Base-by-base conservation (phyloP, 2,888 invertebrate species). In the Alitta virens region DNA sequence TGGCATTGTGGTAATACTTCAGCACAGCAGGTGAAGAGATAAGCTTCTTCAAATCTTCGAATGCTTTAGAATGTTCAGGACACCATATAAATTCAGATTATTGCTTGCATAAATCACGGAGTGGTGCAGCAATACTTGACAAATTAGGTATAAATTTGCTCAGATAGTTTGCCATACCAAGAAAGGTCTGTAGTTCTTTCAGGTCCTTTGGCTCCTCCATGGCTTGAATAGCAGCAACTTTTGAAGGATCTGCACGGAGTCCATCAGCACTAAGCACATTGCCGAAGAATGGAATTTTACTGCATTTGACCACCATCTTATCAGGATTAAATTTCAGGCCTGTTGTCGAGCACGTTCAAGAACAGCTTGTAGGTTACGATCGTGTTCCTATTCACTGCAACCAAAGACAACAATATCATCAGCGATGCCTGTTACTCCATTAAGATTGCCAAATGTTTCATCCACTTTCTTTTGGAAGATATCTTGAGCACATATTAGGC, bases 11-110 rank as follows among this genome's bases (percentile, higher is more conserved):
- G 42, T 56, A 63, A 24, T 49, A 56, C 14, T 46, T 25, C 54
- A 63, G 38, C 21, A 62, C 63, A 12, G 63, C 61, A 51, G 56
- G 18, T 16, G n/a, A 18, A 18, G 46, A 5, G 18, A 46, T 46
- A 3, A 46, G 5, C 18, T 21, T 46, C n/a, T 46, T 46, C n/a
- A 46, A 5, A n/a, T 46, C n/a, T 5, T 3, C 21, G 7, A 46
- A 21, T 12, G 46, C 46, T 21, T 5, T 46, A 16, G n/a, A n/a
- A 16, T 46, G 46, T 21, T 46, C 21, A 18, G 46, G 46, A 12
- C 21, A 7, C 46, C 46, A 46, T 7, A 46, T n/a, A n/a, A n/a
- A 46, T n/a, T 46, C 46, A 16, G 21, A n/a, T 5, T 5, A 12
- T 46, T n/a, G n/a, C n/a, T 46, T 21, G n/a, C 18, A 18, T n/a